Conservation (phyloP, 2,888 invertebrate species). For the Oxystoma pomonae region DNA sequence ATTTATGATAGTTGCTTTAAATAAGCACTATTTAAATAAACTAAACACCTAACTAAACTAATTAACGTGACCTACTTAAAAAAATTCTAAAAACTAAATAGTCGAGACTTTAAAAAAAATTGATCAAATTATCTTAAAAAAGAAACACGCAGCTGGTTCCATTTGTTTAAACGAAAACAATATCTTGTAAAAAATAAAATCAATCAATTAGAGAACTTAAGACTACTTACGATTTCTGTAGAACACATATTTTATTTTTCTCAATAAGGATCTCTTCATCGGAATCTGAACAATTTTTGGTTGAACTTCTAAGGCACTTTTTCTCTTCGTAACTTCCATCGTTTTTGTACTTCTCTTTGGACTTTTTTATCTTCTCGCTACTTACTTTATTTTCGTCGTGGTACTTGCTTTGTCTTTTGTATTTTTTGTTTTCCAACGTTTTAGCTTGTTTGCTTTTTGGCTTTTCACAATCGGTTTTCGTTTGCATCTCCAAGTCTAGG, state of each 20-base stretch:
- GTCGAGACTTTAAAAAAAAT: too few species aligned
- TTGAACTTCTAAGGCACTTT: conserved; percentile 25
- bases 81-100: too few species aligned
- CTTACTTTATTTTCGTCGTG: conserved; percentile 19
- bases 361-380: conserved; percentile 29
- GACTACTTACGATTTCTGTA: conserved; percentile 21
- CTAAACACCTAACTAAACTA: too few species aligned
- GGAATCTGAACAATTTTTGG: conserved; percentile 26
- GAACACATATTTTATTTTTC: conserved; percentile 19
- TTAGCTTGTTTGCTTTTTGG: conserved; percentile 35
- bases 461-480: conserved; percentile 30
- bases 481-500: conserved; percentile 37
- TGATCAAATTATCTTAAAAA: too few species aligned
- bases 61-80: too few species aligned
- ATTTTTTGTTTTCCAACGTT: conserved; percentile 36
- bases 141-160: too few species aligned
- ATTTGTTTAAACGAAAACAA: too few species aligned
- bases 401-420: conserved; percentile 26
- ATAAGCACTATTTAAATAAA: too few species aligned
- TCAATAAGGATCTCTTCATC: conserved; percentile 25
- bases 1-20: too few species aligned
- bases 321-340: conserved; percentile 35
- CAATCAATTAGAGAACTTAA: too few species aligned
- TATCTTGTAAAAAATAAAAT: too few species aligned
- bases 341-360: conserved; percentile 35